Percentiles rank a stretch among this genome's conserved stretches.
Evolutionary conservation across 1,140 invertebrate genomes (phyloP).

Genomic region (Sitobion miscanthi): DNA sequence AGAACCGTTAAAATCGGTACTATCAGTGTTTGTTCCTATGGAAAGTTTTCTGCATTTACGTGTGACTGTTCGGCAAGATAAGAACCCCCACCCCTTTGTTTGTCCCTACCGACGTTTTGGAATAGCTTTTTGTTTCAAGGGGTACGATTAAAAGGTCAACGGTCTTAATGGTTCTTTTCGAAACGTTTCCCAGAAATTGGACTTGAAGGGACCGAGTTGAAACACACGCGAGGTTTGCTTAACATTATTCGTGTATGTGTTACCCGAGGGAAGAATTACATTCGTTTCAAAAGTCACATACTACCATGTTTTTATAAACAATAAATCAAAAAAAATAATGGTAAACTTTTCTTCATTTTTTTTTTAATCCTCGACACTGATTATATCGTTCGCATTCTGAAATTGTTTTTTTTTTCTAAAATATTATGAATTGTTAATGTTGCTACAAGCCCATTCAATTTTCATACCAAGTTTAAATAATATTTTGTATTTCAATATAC

Average conservation of each 20-base stretch:
- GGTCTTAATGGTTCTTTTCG: conserved; percentile 44
- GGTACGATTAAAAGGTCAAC: conserved; percentile 52
- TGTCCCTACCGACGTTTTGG: background rate
- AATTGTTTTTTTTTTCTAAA: background rate
- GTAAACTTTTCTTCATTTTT: background rate
- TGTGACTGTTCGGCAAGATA: conserved; percentile 9
- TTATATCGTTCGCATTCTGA: background rate
- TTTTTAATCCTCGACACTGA: background rate
- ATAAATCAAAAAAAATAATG: conserved; percentile 23
- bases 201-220: background rate
- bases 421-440: background rate
- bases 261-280: conserved; percentile 31
- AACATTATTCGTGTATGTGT: conserved; percentile 21
- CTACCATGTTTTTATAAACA: background rate
- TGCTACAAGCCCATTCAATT: background rate
- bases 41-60: conserved; percentile 35
- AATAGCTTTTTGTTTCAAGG: conserved; percentile 41
- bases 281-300: background rate
- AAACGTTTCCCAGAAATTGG: conserved; percentile 43
- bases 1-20: conserved; percentile 38
- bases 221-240: background rate
- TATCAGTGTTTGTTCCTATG: conserved; percentile 21
- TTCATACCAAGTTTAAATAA: background rate
- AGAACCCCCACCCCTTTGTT: conserved; percentile 7
- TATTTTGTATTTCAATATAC: background rate